These are phyloP conservation scores for Drosophila pseudotakahashii DNA, from an alignment of 2,888 invertebrate species.

Conservation along the genomic window DNA sequence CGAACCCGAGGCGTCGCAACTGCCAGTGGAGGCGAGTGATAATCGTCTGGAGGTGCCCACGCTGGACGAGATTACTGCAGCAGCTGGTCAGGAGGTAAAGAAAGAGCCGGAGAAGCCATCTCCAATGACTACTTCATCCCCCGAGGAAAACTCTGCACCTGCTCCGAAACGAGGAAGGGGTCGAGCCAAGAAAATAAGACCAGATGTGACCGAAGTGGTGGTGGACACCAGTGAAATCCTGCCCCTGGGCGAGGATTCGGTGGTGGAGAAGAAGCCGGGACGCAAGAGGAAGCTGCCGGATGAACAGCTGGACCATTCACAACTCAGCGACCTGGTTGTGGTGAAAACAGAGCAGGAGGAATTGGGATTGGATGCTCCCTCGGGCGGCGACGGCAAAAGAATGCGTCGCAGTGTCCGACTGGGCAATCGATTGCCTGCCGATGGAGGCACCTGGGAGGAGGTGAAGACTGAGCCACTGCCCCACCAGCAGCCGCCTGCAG, in stretches of 20 bases:
- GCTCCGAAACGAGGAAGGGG: constrained; percentile 73
- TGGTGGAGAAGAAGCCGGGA: constrained; percentile 65
- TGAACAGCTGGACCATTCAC: constrained; percentile 48
- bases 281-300: constrained; percentile 68
- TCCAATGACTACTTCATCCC: background rate
- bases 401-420: constrained; percentile 82
- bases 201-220: constrained; percentile 48
- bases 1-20: background rate
- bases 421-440: constrained; percentile 75
- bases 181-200: constrained; percentile 70
- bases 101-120: constrained; percentile 57
- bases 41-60: background rate
- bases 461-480: constrained; percentile 62
- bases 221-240: constrained; percentile 6
- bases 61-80: constrained; percentile 3
- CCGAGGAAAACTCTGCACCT: constrained; percentile 19
- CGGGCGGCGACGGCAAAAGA: constrained; percentile 71
- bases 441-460: constrained; percentile 52
- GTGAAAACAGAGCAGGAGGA: constrained; percentile 71
- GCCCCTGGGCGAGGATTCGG: constrained; percentile 14
- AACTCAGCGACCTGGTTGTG: constrained; percentile 31
- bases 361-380: constrained; percentile 11
- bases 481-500: constrained; percentile 18
- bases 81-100: constrained; percentile 40
- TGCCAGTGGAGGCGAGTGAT: background rate